A percentile compares a stretch with the other conserved stretches of the same genome.
These are phyloP conservation scores for Acrobeloides nanus DNA, from an alignment of 2,888 invertebrate species.

Conservation along the genomic window DNA sequence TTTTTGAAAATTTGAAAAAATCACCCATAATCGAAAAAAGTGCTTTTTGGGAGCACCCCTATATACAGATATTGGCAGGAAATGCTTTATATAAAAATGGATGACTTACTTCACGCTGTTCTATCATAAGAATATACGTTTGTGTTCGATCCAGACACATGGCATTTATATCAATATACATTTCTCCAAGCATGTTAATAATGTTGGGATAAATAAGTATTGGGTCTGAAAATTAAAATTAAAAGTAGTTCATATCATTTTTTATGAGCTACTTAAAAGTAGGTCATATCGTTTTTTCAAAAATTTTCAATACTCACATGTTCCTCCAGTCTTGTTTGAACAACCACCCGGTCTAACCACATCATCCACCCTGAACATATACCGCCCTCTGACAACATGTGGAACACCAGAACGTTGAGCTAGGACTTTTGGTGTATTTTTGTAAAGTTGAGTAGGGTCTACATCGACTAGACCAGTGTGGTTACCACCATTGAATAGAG, in stretches of 20 bases:
- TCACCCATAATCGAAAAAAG: no score
- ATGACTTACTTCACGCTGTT: slow-evolving; percentile 34
- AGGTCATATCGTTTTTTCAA: not conserved
- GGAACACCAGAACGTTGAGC: slow-evolving; percentile 52
- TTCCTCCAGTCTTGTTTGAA: slow-evolving; percentile 54
- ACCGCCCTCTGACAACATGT: slow-evolving; percentile 64
- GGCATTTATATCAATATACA: slow-evolving; percentile 89
- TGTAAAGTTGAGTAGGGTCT: slow-evolving; percentile 50
- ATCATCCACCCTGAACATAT: slow-evolving; percentile 89
- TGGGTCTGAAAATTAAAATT: slow-evolving; percentile 34
- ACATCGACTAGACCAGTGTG: slow-evolving; percentile 52
- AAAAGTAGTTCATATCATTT: no score
- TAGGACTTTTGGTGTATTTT: slow-evolving; percentile 49
- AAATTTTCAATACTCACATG: slow-evolving; percentile 36
- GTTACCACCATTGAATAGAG: slow-evolving; percentile 53
- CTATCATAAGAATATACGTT: slow-evolving; percentile 51
- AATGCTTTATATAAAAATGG: no score
- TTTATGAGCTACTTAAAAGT: no score
- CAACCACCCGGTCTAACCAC: slow-evolving; percentile 85
- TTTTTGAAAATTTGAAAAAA: no score
- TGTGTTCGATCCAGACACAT: slow-evolving; percentile 71
- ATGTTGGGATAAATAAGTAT: slow-evolving; percentile 67
- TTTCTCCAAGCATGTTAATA: slow-evolving; percentile 94
- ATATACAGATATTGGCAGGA: no score
- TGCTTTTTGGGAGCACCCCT: no score